A percentile compares a stretch with the other conserved stretches of the same genome.
Evolutionary conservation across 23 tunicate genomes (phyloP).

Genomic region (Clavelina lepadiformis): DNA sequence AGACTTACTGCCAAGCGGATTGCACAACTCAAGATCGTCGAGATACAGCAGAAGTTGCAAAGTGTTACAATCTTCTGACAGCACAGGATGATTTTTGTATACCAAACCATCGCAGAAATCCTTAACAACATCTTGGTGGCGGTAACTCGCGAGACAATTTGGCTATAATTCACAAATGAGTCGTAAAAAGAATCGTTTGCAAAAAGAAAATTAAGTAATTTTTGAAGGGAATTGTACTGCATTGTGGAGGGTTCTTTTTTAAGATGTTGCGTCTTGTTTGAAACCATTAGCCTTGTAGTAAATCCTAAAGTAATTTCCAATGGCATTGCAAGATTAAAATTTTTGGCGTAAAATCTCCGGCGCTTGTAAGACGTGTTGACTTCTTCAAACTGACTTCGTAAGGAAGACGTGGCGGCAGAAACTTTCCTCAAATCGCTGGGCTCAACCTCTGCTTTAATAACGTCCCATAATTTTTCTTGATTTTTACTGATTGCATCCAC

Average conservation of each 20-base stretch:
- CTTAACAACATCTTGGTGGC: background rate
- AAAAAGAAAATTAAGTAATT: too few relatives aligned
- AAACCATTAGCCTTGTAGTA: too few relatives aligned
- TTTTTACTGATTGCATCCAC: too few relatives aligned
- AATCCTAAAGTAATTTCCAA: constrained; percentile 1
- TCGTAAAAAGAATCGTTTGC: too few relatives aligned
- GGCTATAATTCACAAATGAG: too few relatives aligned
- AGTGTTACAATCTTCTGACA: background rate
- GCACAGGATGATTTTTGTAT: background rate
- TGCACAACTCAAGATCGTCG: constrained; percentile 20
- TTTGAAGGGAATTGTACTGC: too few relatives aligned
- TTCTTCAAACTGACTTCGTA: background rate
- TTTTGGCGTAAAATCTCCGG: background rate
- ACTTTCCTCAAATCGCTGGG: background rate
- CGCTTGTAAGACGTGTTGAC: constrained; percentile 3
- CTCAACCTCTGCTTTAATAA: too few relatives aligned
- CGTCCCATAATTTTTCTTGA: too few relatives aligned
- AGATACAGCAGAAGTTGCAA: constrained; percentile 5
- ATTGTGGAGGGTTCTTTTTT: too few relatives aligned
- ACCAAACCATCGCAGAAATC: constrained; percentile 9
- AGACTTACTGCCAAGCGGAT: too few relatives aligned
- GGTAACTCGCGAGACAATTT: too few relatives aligned
- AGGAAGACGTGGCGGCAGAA: background rate
- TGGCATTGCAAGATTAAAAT: background rate
- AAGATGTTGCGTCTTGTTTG: too few relatives aligned